Base-by-base conservation (phyloP, 1,140 invertebrate genomes). In the Lerema accius region DNA sequence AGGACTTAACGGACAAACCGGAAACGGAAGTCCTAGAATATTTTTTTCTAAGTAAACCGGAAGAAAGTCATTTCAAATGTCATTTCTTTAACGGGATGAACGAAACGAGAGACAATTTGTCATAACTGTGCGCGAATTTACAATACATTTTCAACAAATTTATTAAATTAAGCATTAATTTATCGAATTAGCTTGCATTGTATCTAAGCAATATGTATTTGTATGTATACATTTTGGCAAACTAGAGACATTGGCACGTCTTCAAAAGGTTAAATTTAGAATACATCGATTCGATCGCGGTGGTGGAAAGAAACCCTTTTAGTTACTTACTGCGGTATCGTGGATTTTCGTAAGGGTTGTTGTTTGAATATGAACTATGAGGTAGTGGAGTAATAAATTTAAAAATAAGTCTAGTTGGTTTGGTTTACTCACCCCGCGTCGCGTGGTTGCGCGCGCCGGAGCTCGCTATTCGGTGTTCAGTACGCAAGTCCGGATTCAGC, bases 231-330 rank as follows among this genome's bases (percentile, higher is more conserved):
- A 39, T 66, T 55, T 65, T 72, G 69, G 66, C 69, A 67, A 63
- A 62, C 40, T 53, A 45, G 65, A 69, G 58, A 56, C 56, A 72
- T 83, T 88, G 85, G 85, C 85, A 80, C 71, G 63, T 64, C 64
- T 78, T 84, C 82, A 86, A 83, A 77, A 50, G 67, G 73, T 79
- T 80, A 82, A 78, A 80, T 69, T 74, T 85, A 82, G 78, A 85
- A 65, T 48, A 48, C 37, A 66, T 61, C 48, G 48, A 50, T 61
- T 37, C 17, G 6, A 11, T 61, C 45, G 19, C 15, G 11, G n/a
- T 39, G n/a, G 5, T 13, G 35, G 35, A 26, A 39, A 15, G 35
- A 11, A 48, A 59, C 45, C 45, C 35, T 65, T 13, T 51, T 58
- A 13, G 32, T 48, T 56, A 58, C 42, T 35, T 39, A 51, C n/a